Base-by-base conservation (phyloP, 2,888 invertebrate species). In the Drosophila melanosoma region DNA sequence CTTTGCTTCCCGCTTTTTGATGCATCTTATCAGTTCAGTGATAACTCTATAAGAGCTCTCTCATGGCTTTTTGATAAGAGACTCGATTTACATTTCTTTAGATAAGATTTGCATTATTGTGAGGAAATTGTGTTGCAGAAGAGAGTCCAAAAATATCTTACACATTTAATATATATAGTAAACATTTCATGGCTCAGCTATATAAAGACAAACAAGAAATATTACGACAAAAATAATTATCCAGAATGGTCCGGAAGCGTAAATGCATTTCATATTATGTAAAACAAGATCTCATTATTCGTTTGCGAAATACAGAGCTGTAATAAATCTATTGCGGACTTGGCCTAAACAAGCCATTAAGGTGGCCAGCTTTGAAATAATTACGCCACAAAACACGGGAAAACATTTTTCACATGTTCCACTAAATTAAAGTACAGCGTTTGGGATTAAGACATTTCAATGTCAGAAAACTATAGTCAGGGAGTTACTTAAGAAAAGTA, bases 81-180 rank as follows among this genome's bases (percentile, higher is more conserved):
- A 35, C 7, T 7, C 12, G 48, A 23, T 42, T 64, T 49, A 60
- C n/a, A 20, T 45, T 17, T n/a, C 79, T 76, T 78, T 68, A 78
- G 78, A 78, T 78, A 78, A 79, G 68, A 62, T 78, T 79, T 72
- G 67, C 79, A 75, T 75, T 53, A 75, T 36, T 49, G 33, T 64
- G 64, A 40, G 57, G 63, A 54, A 61, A 54, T 42, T 61, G 58
- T 40, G 4, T 35, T 42, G 42, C 62, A 45, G 11, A 33, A 56
- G 20, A 35, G 15, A n/a, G 45, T 32, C 63, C 57, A 63, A 63
- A 63, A 69, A 71, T 63, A 69, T 38, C 26, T 38, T 32, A 36
- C 32, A 36, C 38, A 70, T 52, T 42, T 20, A 20, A 42, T 49
- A 49, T 17, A 17, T 6, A 11, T 5, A 10, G 42, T 42, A 62